Evolutionary conservation across 2,113 vertebrate species (phyloP).

Genomic region (Phylloscopus whistleri): DNA sequence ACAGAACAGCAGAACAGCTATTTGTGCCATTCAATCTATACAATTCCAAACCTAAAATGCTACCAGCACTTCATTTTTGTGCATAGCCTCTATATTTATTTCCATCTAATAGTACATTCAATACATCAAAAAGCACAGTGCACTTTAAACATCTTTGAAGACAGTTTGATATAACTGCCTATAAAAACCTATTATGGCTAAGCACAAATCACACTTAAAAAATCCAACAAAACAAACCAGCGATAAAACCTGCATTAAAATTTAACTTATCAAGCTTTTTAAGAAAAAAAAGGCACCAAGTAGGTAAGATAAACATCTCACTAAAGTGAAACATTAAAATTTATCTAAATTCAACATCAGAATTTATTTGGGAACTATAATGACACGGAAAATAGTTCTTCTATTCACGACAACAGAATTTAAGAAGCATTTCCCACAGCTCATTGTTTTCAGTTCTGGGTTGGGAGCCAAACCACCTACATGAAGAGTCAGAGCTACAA

Average conservation of each 20-base stretch:
- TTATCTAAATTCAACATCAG: not conserved
- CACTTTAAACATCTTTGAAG: not conserved
- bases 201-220: not conserved
- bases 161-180: not conserved
- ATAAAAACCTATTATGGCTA: not conserved
- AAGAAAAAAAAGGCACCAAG: not conserved
- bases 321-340: not conserved
- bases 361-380: not conserved
- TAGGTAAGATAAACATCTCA: not conserved
- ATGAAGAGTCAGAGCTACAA: not conserved
- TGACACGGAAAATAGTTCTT: not conserved
- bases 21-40: not conserved
- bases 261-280: not conserved
- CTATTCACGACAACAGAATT: not conserved
- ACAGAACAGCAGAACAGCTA: not conserved
- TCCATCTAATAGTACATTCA: not conserved
- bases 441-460: not conserved
- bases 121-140: not conserved
- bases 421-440: not conserved
- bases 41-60: not conserved
- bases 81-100: not conserved
- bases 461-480: not conserved
- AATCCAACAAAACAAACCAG: not conserved
- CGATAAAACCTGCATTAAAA: not conserved
- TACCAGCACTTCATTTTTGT: not conserved